Percentiles rank a stretch among this genome's conserved stretches.
Evolutionary conservation across 2,888 invertebrate species (phyloP).

Genomic region (Microctonus brassicae): DNA sequence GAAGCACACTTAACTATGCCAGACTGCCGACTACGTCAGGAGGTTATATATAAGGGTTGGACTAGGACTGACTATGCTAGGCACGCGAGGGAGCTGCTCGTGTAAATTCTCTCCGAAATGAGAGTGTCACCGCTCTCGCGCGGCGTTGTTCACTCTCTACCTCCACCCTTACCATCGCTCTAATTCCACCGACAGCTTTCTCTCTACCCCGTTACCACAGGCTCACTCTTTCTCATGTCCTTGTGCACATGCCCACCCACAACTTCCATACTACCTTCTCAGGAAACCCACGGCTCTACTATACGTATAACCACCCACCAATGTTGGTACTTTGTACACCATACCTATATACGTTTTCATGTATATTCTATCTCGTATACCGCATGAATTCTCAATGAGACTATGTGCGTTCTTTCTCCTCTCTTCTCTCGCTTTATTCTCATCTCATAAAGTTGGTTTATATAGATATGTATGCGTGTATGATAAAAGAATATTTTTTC

Average conservation of each 20-base stretch:
- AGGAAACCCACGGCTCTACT: slow-evolving; percentile 31
- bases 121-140: slow-evolving; percentile 65
- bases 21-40: slow-evolving; percentile 59
- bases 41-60: slow-evolving; percentile 50
- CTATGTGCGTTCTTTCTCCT: slow-evolving; percentile 38
- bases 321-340: slow-evolving; percentile 41
- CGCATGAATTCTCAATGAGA: slow-evolving; percentile 61
- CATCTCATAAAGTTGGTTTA: slow-evolving; percentile 8
- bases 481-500: slow-evolving; percentile 24
- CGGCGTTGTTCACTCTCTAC: slow-evolving; percentile 32
- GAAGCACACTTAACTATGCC: slow-evolving; percentile 61
- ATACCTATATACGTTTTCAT: neutral
- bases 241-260: slow-evolving; percentile 37
- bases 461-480: neutral
- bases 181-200: slow-evolving; percentile 34
- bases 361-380: too few relatives aligned
- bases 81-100: slow-evolving; percentile 67
- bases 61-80: slow-evolving; percentile 69
- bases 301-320: slow-evolving; percentile 40
- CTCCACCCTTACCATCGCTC: slow-evolving; percentile 19
- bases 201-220: slow-evolving; percentile 2
- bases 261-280: slow-evolving; percentile 13
- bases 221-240: slow-evolving; percentile 49
- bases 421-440: slow-evolving; percentile 18
- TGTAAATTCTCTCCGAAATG: slow-evolving; percentile 69